These are phyloP conservation scores for Nephrotoma guestfalica DNA, from an alignment of 2,888 invertebrate genomes.

Conservation along the genomic window DNA sequence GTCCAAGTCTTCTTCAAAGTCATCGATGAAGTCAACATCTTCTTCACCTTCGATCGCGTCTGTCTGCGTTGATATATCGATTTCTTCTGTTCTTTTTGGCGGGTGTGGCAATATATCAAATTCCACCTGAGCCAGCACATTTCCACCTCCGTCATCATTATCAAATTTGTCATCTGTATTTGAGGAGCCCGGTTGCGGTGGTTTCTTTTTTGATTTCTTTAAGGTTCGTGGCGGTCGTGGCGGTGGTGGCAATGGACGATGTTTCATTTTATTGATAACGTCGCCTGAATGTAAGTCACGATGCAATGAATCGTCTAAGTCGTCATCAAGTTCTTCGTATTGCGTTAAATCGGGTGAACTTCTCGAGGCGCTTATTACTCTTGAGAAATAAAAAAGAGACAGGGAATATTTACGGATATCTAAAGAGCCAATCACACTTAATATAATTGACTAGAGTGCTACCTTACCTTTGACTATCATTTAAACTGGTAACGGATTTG, in stretches of 20 bases:
- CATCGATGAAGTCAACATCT: constrained; percentile 32
- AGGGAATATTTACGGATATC: not conserved
- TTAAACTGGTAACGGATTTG: constrained; percentile 40
- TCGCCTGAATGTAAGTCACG: constrained; percentile 59
- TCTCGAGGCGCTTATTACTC: not conserved
- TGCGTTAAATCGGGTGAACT: constrained; percentile 23
- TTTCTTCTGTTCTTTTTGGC: constrained; percentile 38
- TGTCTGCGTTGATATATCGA: constrained; percentile 70
- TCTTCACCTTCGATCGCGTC: constrained; percentile 72
- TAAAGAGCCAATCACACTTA: not conserved
- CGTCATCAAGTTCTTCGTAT: constrained; percentile 36
- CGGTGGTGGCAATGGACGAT: constrained; percentile 71
- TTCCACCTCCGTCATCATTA: constrained; percentile 18
- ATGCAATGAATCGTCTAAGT: constrained; percentile 24
- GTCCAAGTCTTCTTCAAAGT: constrained; percentile 35
- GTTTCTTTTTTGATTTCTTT: constrained; percentile 30
- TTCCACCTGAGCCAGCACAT: constrained; percentile 9
- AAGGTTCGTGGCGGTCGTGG: constrained; percentile 64
- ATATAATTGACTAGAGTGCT: not conserved
- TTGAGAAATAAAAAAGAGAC: constrained; percentile 1
- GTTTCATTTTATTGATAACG: constrained; percentile 68
- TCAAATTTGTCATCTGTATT: constrained; percentile 18
- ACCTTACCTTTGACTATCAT: constrained; percentile 31
- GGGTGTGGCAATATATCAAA: constrained; percentile 15
- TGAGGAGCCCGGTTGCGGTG: constrained; percentile 19